phyloP scores from a whole-genome alignment of 2,113 vertebrate genomes.

The Xerus inauris region DNA sequence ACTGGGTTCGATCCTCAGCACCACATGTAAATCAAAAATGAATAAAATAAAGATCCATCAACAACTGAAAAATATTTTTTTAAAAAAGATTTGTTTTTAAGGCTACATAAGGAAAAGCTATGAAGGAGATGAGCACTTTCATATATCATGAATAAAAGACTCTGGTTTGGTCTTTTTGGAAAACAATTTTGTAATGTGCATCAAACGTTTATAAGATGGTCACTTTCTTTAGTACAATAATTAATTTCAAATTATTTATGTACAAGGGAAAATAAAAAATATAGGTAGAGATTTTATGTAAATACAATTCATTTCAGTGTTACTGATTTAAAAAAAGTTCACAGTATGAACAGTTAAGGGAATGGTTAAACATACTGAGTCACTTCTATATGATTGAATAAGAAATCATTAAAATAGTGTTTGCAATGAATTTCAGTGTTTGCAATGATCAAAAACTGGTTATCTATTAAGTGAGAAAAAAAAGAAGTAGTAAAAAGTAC shows the following conservation, averaged over 20 bases:
- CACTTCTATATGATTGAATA: background rate
- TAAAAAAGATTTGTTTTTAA: too few relatives aligned
- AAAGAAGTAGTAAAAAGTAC: background rate
- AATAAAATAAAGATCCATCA: too few relatives aligned
- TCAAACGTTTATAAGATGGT: background rate
- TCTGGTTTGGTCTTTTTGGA: background rate
- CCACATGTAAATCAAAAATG: too few relatives aligned
- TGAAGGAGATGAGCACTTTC: background rate
- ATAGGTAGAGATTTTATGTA: background rate
- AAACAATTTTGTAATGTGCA: background rate
- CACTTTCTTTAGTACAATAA: background rate
- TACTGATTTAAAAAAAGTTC: background rate
- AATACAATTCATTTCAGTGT: background rate
- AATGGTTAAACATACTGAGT: background rate
- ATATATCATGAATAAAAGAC: background rate
- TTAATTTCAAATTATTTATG: constrained; percentile 4
- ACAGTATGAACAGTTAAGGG: background rate
- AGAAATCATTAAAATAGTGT: background rate
- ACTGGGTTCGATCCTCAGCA: too few relatives aligned
- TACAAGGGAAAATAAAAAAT: background rate
- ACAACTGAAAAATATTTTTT: too few relatives aligned
- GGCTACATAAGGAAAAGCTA: background rate
- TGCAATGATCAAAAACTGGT: background rate
- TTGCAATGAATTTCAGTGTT: background rate
- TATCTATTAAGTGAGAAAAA: too few relatives aligned